phyloP scores from a whole-genome alignment of 2,888 invertebrate genomes.

The Nesidiocoris tenuis region DNA sequence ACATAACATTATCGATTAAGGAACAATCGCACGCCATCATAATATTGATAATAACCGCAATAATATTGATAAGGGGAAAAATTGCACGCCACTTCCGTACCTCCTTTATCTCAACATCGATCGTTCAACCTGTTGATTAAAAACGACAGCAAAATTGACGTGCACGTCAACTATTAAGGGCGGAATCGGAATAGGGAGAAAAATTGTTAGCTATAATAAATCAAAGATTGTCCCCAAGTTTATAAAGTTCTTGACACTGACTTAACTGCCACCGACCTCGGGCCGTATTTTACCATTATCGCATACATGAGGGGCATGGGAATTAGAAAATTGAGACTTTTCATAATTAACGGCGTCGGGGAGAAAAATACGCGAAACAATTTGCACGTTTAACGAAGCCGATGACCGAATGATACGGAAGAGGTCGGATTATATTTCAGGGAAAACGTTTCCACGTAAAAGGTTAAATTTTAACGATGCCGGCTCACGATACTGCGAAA shows the following conservation, averaged over 20 bases:
- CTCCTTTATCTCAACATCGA: no score
- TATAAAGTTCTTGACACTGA: not conserved
- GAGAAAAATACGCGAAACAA: not conserved
- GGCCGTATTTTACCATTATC: not conserved
- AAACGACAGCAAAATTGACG: not conserved
- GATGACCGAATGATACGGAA: not conserved
- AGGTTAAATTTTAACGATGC: not conserved
- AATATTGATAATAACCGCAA: no score
- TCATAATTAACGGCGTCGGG: not conserved
- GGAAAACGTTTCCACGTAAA: not conserved
- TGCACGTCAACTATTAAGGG: not conserved
- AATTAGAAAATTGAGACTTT: not conserved
- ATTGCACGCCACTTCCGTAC: no score
- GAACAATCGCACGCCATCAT: no score
- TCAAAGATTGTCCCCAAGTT: no score
- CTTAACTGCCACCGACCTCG: not conserved
- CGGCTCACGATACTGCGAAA: not conserved
- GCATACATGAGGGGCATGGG: not conserved
- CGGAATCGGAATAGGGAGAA: no score
- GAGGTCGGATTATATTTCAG: not conserved
- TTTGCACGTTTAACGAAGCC: not conserved
- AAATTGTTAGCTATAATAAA: no score
- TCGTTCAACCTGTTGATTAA: no score
- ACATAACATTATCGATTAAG: no score
- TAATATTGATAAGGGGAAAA: no score